Evolutionary conservation across 2,113 vertebrate genomes (phyloP).

Genomic region (Ancistrus triradiatus): DNA sequence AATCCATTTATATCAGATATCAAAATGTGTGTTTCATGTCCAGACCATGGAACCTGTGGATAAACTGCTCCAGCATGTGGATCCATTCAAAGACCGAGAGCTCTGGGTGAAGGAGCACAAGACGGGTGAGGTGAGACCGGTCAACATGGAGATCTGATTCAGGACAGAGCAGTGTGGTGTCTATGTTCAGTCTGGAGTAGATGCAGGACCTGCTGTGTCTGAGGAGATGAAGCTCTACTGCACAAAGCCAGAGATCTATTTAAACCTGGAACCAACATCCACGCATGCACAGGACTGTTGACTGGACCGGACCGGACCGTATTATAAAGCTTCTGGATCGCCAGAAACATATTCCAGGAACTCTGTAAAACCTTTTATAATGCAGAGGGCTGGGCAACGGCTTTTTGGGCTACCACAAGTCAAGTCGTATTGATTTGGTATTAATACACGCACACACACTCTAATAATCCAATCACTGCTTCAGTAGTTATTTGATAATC

Average conservation of each 20-base stretch:
- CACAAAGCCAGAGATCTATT: not conserved
- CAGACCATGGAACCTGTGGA: constrained; percentile 97
- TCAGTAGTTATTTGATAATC: too few species aligned
- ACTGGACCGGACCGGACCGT: too few species aligned
- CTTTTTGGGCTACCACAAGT: not conserved
- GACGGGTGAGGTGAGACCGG: constrained; percentile 89
- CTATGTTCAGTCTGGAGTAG: too few species aligned
- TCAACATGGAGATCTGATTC: constrained; percentile 88
- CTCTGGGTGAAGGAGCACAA: constrained; percentile 94
- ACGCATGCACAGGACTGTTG: too few species aligned
- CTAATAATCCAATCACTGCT: too few species aligned
- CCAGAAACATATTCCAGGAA: too few species aligned
- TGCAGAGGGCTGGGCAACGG: too few species aligned
- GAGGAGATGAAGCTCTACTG: not conserved
- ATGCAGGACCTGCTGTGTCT: not conserved
- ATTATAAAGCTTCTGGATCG: too few species aligned
- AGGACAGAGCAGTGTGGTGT: not conserved
- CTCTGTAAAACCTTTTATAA: not conserved
- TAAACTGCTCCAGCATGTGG: constrained; percentile 90
- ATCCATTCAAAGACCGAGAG: constrained; percentile 89
- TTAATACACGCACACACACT: too few species aligned
- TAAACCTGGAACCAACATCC: too few species aligned
- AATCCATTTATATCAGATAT: too few species aligned
- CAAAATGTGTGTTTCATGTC: constrained; percentile 52
- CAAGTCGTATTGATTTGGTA: not conserved